Evolutionary conservation across 2,888 invertebrate genomes (phyloP), one percentile per base, ranked within the genome.

Genomic region (Leucozona laternaria): DNA sequence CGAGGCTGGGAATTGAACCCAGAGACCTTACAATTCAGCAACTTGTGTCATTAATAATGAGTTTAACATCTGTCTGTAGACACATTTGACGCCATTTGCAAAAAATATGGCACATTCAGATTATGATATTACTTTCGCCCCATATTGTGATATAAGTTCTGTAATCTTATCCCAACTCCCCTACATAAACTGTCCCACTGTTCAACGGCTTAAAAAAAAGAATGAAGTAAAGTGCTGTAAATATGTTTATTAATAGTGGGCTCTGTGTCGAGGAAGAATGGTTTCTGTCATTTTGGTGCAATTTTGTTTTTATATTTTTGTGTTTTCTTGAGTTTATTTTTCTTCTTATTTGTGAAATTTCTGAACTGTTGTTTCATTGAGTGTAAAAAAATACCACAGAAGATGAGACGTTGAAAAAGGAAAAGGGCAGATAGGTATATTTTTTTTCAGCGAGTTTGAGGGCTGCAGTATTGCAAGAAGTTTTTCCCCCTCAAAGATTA

Each of bases 201-300:
- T 45, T 48, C 10, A 3, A 22, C 5, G 6, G 13, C n/a, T 25
- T 13, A 15, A 0, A 50, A 57, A 28, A 60, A 20, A 22, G 25
- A 50, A 25, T 22, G 8, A 53, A 53, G 50, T 71, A 75, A 70
- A 80, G 72, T 78, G 64, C 72, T 81, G 77, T 62, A 85, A 68
- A 81, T 85, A 85, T 85, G 85, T 85, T 85, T 85, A 85, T 81
- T 85, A 85, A 85, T 85, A 85, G 85, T 25, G 68, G 34, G 20
- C 45, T 11, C 3, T 34, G 15, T 60, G 22, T 60, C 15, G 37
- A 72, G 8, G 28, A 76, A 78, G 78, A 79, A 85, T 80, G 85
- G 72, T 73, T 43, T 85, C 50, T 73, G 81, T 81, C 77, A 81
- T 85, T 72, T 60, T 75, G 71, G 64, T 58, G 79, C 57, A 17